Base-by-base conservation (phyloP, 2,797 vertebrate species). In the Antennarius maculatus region DNA sequence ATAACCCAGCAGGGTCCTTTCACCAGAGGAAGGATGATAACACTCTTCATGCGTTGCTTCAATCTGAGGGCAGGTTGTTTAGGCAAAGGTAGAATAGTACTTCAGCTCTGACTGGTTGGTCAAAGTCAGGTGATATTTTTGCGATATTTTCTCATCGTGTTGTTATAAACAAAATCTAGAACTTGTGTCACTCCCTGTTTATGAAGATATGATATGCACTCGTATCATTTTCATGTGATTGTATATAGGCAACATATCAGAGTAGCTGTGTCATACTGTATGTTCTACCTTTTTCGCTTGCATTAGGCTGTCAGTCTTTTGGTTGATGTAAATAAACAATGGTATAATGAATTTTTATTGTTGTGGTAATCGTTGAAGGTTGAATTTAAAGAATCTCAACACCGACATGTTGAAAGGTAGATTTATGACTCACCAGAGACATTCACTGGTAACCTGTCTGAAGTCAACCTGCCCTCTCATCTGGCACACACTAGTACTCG, bases 401-500 rank as follows among this genome's bases (percentile, higher is more conserved):
- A 60, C 18, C 15, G n/a, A n/a, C n/a, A 14, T 0, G 18, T 15
- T 43, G 18, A 53, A 65, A 58, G 34, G 6, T 18, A 63, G 23
- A 39, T 31, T 41, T 23, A 43, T 57, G 28, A 7, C 39, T 41
- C 12, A 13, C n/a, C 42, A 66, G 41, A 41, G n/a, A 34, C 71
- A 31, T 45, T 42, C 45, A 41, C 43, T 66, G 57, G 59, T 56
- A 69, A 27, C 48, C 9, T 46, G 28, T 68, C 28, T 14, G 23
- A 37, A 15, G n/a, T 39, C 39, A 57, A 46, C 54, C 57, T 58
- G 28, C 76, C 46, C 16, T 68, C 31, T 59, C 55, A 16, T 37
- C 61, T 29, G 3, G n/a, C 54, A 47, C 53, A 54, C 50, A 18
- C 54, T 74, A 49, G 63, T 54, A 64, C 54, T 43, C 49, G 28